These are phyloP conservation scores for Isichthys henryi DNA, from an alignment of 2,113 vertebrate species.

Conservation along the genomic window DNA sequence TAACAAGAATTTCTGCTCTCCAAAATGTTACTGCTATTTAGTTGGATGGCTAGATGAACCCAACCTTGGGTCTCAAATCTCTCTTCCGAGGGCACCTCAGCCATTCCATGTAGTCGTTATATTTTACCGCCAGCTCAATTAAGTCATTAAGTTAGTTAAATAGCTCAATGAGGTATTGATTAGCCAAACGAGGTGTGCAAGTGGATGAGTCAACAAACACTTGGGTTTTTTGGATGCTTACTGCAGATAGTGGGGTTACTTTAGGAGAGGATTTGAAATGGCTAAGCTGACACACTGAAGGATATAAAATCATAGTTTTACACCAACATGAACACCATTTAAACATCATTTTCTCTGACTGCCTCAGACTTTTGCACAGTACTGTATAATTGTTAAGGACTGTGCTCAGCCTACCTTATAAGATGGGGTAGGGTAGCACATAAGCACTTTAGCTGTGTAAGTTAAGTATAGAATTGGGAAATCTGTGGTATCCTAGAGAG, in stretches of 20 bases:
- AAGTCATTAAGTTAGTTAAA: not conserved
- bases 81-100: too few relatives aligned
- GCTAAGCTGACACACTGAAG: not conserved
- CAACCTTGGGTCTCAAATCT: not conserved
- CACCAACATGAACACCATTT: not conserved
- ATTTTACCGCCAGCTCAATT: not conserved
- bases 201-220: not conserved
- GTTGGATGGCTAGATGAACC: not conserved
- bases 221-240: not conserved
- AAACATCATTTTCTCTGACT: not conserved
- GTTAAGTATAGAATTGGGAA: not conserved
- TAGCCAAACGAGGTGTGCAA: not conserved
- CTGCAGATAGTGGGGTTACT: not conserved
- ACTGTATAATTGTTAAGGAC: not conserved
- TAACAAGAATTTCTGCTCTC: not conserved
- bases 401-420: not conserved
- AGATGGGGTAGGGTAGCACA: not conserved
- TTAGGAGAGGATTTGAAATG: not conserved
- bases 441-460: not conserved
- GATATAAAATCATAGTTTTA: not conserved
- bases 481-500: not conserved
- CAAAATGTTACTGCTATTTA: not conserved
- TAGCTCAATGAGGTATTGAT: not conserved
- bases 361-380: not conserved
- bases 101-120: not conserved